Evolutionary conservation across 2,113 vertebrate genomes (phyloP).

Genomic region (Vicugna pacos): DNA sequence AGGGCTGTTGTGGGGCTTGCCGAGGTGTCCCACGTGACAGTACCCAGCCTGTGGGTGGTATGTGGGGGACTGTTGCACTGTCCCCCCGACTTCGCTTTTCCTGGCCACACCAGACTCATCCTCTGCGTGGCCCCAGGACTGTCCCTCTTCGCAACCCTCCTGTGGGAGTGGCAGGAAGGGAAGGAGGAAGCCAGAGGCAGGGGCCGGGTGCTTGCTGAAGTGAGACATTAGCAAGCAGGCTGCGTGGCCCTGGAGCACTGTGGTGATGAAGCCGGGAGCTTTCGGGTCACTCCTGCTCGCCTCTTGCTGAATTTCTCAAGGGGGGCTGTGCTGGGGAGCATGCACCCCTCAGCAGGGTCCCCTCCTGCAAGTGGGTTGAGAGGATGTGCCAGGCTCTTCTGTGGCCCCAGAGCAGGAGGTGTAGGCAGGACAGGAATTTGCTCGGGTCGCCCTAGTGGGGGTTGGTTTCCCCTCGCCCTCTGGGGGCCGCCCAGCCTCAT

Average conservation of each 20-base stretch:
- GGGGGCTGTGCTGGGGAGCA: background rate
- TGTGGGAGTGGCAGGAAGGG: background rate
- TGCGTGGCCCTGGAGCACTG: fast-evolving
- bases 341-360: background rate
- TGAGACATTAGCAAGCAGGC: background rate
- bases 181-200: background rate
- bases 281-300: background rate
- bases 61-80: fast-evolving
- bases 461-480: background rate
- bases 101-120: background rate
- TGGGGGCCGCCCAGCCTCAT: background rate
- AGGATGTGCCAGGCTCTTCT: background rate
- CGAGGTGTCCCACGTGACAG: fast-evolving
- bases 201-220: background rate
- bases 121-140: background rate
- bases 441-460: background rate
- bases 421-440: background rate
- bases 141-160: background rate
- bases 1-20: no score
- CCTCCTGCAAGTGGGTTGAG: background rate
- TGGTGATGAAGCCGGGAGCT: background rate
- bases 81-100: background rate
- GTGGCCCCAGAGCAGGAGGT: no score
- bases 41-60: fast-evolving
- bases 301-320: background rate